Evolutionary conservation across 2,888 invertebrate species (phyloP), one percentile per base, ranked within the genome.

Genomic region (Carpatolechia fugitivella): DNA sequence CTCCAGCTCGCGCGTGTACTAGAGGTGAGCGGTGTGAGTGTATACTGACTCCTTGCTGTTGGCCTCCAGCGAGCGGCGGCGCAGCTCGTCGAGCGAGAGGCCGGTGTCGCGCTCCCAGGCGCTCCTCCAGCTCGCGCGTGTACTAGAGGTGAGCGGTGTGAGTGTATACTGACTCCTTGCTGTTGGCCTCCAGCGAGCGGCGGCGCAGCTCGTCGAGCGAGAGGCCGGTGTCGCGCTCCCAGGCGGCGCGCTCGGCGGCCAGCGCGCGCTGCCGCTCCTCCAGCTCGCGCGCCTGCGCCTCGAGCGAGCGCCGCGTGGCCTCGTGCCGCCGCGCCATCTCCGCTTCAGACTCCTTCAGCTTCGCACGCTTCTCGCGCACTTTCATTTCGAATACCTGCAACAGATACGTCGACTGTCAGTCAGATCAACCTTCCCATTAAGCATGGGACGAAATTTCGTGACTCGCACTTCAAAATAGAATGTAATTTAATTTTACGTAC

Each of bases 351-450:
- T 99, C 98, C 87, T 97, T 97, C 69, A 99, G 92, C 84, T 98
- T 98, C 74, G 97, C 97, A 78, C 96, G 96, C 91, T 99, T 98
- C 85, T 99, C 99, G 74, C 95, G 94, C 24, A 96, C 99, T 91
- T 99, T 99, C 95, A 97, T 97, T 82, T 99, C 98, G 85, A 99
- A 99, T 63, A 99, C 99, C 90, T 89, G 69, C 0, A 51, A 10
- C 14, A 14, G 10, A 16, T 16, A 16, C 5, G 36, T 4, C 13
- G 14, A 14, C 14, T n/a, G n/a, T n/a, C n/a, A n/a, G n/a, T n/a
- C n/a, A n/a, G n/a, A n/a, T n/a, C n/a, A n/a, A n/a, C n/a, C n/a
- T n/a, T n/a, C n/a, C n/a, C n/a, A n/a, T n/a, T n/a, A n/a, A n/a
- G n/a, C n/a, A n/a, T n/a, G n/a, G n/a, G n/a, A n/a, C n/a, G n/a